Evolutionary conservation across 2,113 vertebrate genomes (phyloP), one percentile per base, ranked within the genome.

Genomic region (Proterorhinus semilunaris): DNA sequence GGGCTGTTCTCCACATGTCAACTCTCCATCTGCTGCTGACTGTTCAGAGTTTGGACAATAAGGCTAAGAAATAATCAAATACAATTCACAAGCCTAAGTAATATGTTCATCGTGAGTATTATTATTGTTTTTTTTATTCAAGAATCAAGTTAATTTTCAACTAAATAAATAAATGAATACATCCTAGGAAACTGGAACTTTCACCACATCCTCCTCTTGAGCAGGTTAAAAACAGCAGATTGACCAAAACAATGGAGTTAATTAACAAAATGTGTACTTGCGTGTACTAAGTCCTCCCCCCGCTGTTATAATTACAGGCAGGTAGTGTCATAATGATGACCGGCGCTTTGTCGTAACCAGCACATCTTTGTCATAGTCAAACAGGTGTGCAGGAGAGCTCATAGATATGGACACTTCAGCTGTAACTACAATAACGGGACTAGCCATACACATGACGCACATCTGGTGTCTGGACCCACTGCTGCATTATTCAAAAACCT

Each of bases 401-500:
- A 51, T 51, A 42, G 13, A 43, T 15, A 61, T 16, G 5, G 15
- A 61, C 55, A 78, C 12, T 74, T 72, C n/a, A 46, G 61, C 61
- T 43, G 61, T 53, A 72, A 71, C 57, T 42, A 62, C 51, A 64
- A 64, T 73, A 81, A 74, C 72, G 72, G 48, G 21, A 42, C 43
- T 73, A 61, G 59, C 61, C 68, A 50, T 7, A 74, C 61, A 73
- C 44, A 52, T 51, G 58, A 74, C 65, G 72, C 76, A 82, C 79
- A 84, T 63, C 69, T 75, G 72, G 68, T 21, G 80, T 83, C 79
- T 86, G 81, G 79, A 76, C 76, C 66, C 57, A 7, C 75, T 68
- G 62, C 71, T 90, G 66, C 66, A 89, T 88, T 84, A 90, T 91
- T 90, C 71, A 90, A 52, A 0, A 85, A 75, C 74, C 84, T 87